phyloP scores from a whole-genome alignment of 2,888 invertebrate genomes.

The Chaetogeoica ovagalla region DNA sequence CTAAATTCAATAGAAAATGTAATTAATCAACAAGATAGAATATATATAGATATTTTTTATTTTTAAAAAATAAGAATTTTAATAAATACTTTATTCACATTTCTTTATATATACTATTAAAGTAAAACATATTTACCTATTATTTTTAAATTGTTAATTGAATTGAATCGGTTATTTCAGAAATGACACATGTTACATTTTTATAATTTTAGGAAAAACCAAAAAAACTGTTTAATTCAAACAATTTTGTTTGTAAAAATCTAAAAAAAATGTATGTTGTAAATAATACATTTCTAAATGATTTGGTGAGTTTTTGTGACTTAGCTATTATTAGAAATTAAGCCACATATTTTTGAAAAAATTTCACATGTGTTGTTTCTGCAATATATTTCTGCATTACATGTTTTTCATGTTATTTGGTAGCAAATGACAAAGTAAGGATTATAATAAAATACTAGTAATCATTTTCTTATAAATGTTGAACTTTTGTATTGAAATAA shows the following conservation, averaged over 20 bases:
- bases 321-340: neutral
- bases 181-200: no score
- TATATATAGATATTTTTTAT: conserved; percentile 56
- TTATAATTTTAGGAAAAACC: no score
- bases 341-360: neutral
- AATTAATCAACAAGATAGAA: conserved; percentile 56
- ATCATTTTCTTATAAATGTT: neutral
- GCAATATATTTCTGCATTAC: neutral
- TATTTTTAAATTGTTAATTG: no score
- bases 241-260: no score
- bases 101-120: no score
- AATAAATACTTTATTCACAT: no score
- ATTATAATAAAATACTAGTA: neutral
- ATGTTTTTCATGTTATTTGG: neutral
- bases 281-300: conserved; percentile 5
- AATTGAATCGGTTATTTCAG: no score
- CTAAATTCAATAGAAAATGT: conserved; percentile 56
- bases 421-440: neutral
- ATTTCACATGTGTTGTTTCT: conserved; percentile 3
- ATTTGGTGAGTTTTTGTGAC: neutral
- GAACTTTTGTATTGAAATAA: no score
- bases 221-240: no score
- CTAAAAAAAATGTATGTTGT: neutral
- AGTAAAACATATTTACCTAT: no score
- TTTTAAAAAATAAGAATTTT: neutral